Conservation (phyloP, 35 echinoderm and acorn worm species). For the Ophioderma brevispina region DNA sequence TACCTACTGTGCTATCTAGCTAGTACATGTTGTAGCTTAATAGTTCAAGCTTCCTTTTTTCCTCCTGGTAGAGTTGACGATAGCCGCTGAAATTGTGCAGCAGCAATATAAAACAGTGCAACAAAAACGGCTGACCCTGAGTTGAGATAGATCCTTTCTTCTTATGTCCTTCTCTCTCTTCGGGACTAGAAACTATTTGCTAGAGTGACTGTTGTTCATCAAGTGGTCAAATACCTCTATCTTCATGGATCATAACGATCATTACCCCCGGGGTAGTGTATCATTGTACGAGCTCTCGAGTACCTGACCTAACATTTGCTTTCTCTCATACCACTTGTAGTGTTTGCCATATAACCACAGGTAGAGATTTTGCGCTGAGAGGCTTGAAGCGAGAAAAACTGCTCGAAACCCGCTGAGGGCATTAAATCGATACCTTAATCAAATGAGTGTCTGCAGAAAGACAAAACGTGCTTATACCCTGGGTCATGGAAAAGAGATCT, state of each 20-base stretch:
- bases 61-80: not conserved
- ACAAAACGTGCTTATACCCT: not conserved
- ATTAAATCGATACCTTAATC: not conserved
- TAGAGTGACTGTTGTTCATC: not conserved
- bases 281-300: not conserved
- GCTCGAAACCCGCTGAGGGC: not conserved
- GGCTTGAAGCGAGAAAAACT: not conserved
- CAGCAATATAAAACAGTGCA: not conserved
- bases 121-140: not conserved
- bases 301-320: conserved; percentile 14
- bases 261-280: not conserved
- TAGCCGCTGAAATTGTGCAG: not conserved
- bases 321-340: not conserved
- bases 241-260: not conserved
- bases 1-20: not conserved
- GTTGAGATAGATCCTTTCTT: not conserved
- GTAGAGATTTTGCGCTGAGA: not conserved
- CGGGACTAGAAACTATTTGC: not conserved
- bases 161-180: not conserved
- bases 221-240: not conserved
- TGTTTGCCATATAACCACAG: not conserved
- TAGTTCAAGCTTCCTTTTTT: not conserved
- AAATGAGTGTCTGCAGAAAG: not conserved
- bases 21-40: too few relatives aligned
- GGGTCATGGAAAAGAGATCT: not conserved